A percentile compares a stretch with the other conserved stretches of the same genome.
Conservation (phyloP, 2,113 vertebrate genomes). For the Xiphorhynchus elegans region DNA sequence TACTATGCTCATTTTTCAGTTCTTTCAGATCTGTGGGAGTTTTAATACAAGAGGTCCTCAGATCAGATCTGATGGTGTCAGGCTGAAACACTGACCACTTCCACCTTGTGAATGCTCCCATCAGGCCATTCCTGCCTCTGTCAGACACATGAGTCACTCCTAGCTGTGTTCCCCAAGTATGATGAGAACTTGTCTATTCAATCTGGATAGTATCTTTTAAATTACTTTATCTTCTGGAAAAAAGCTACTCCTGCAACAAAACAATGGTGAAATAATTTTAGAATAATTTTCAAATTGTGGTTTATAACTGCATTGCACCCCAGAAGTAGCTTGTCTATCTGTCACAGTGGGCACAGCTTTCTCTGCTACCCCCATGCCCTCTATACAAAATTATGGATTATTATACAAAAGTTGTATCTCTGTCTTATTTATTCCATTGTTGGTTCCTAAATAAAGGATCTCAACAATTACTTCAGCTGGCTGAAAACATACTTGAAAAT, state of each 20-base stretch:
- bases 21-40: neutral
- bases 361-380: neutral
- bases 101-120: neutral
- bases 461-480: neutral
- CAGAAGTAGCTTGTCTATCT: neutral
- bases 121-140: neutral
- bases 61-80: neutral
- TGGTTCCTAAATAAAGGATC: slow-evolving; percentile 25
- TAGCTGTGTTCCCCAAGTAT: neutral
- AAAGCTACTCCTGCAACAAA: neutral
- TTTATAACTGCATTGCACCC: neutral
- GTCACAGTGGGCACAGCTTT: neutral
- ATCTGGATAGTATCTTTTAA: neutral
- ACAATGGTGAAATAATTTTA: neutral
- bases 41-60: neutral
- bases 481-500: slow-evolving; percentile 34
- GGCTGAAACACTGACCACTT: neutral
- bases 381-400: neutral
- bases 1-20: neutral
- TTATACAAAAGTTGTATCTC: slow-evolving; percentile 11
- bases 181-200: neutral
- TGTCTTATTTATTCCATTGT: slow-evolving; percentile 30
- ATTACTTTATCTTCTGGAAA: neutral
- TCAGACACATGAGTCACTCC: rapidly evolving
- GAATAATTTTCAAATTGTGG: neutral